Conservation (phyloP, 2,113 vertebrate genomes). For the Urocitellus parryii region DNA sequence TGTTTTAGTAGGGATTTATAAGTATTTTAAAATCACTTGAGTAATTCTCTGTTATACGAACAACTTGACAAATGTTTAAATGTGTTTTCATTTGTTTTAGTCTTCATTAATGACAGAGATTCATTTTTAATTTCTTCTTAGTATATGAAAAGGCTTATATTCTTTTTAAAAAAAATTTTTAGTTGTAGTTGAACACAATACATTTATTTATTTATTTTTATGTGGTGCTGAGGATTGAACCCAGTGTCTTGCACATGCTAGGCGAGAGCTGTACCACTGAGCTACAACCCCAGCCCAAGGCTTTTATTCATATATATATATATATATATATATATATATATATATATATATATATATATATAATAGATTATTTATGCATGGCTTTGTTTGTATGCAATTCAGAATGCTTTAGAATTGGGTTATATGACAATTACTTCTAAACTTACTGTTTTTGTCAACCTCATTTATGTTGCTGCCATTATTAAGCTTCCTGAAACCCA, state of each 20-base stretch:
- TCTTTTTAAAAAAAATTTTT: no score
- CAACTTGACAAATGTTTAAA: neutral
- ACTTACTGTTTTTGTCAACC: neutral
- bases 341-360: no score
- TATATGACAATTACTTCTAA: neutral
- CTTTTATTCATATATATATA: no score
- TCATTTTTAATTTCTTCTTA: conserved; percentile 31
- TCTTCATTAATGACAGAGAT: conserved; percentile 32
- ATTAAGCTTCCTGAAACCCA: neutral
- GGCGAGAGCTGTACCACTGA: no score
- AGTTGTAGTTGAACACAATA: no score
- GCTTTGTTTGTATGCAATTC: neutral
- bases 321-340: no score
- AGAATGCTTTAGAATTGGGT: neutral
- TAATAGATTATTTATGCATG: neutral
- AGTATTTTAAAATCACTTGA: conserved; percentile 53
- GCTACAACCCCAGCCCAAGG: neutral
- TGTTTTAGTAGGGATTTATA: neutral
- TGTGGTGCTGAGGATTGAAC: no score
- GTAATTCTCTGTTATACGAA: neutral
- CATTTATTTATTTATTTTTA: no score
- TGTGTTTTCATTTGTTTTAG: neutral
- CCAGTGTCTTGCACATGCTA: no score
- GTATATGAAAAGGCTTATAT: neutral
- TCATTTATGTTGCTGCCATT: neutral